Conservation (phyloP, 2,888 invertebrate genomes). For the Coelogynopora nodosa region DNA sequence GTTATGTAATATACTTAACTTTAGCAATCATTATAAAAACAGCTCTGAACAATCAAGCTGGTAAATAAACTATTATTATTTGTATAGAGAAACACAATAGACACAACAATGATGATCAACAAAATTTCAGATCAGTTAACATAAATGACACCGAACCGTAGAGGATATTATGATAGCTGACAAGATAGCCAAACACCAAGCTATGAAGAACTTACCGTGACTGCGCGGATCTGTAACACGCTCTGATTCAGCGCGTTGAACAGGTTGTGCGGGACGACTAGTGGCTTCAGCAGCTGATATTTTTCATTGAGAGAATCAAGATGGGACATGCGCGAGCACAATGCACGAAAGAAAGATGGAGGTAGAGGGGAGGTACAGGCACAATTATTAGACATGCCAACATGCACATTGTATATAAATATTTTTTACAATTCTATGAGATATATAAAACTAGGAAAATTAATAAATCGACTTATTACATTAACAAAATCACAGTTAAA, state of each 20-base stretch:
- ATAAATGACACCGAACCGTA: too few species aligned
- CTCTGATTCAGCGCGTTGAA: neutral
- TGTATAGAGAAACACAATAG: too few species aligned
- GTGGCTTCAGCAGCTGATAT: slow-evolving; percentile 5
- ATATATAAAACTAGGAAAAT: too few species aligned
- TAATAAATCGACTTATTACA: neutral
- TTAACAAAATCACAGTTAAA: neutral
- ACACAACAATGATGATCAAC: too few species aligned
- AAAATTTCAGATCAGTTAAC: too few species aligned
- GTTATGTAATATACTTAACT: too few species aligned
- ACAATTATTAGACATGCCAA: neutral
- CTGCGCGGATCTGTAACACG: slow-evolving; percentile 1
- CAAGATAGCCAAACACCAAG: too few species aligned
- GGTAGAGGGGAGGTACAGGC: neutral
- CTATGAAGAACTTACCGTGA: slow-evolving; percentile 6
- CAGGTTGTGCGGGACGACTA: slow-evolving; percentile 5
- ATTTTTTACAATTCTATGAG: too few species aligned
- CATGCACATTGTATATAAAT: slow-evolving; percentile 10
- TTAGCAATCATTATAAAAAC: too few species aligned
- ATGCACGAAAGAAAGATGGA: neutral
- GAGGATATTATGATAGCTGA: too few species aligned
- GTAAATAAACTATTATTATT: too few species aligned
- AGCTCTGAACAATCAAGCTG: too few species aligned
- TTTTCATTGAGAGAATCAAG: neutral
- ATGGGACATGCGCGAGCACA: neutral